Evolutionary conservation across 2,888 invertebrate genomes (phyloP).

Genomic region (Philereme vetulata): DNA sequence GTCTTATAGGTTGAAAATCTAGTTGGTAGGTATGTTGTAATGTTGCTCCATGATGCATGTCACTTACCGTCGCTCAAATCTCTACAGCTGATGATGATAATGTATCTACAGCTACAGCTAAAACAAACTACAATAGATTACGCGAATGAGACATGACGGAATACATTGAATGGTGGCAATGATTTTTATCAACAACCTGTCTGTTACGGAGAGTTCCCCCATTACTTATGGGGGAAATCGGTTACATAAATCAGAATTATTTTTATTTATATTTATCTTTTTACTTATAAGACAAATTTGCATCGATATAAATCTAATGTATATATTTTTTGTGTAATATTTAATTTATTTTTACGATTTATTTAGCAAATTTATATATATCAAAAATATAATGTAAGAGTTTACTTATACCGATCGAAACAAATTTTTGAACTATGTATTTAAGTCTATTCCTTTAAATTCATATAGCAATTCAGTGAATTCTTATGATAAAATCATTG

Average conservation of each 20-base stretch:
- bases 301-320: no score
- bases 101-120: constrained; percentile 65
- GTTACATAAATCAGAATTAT: not conserved
- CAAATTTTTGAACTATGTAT: no score
- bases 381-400: no score
- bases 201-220: not conserved
- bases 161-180: constrained; percentile 49
- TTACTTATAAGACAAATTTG: no score
- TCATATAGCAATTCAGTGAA: not conserved
- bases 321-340: not conserved
- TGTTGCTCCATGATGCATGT: constrained; percentile 34
- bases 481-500: constrained; percentile 56
- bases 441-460: no score
- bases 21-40: constrained; percentile 4
- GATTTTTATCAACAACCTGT: constrained; percentile 43
- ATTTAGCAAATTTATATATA: no score
- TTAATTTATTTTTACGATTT: not conserved
- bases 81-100: constrained; percentile 59
- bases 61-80: constrained; percentile 53
- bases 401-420: no score
- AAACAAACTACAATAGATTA: constrained; percentile 69
- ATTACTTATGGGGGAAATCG: not conserved
- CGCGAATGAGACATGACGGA: constrained; percentile 65
- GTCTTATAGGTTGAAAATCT: no score
- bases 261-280: not conserved